Evolutionary conservation across 2,888 invertebrate genomes (phyloP), one percentile per base, ranked within the genome.

Genomic region (Orgyia antiqua): DNA sequence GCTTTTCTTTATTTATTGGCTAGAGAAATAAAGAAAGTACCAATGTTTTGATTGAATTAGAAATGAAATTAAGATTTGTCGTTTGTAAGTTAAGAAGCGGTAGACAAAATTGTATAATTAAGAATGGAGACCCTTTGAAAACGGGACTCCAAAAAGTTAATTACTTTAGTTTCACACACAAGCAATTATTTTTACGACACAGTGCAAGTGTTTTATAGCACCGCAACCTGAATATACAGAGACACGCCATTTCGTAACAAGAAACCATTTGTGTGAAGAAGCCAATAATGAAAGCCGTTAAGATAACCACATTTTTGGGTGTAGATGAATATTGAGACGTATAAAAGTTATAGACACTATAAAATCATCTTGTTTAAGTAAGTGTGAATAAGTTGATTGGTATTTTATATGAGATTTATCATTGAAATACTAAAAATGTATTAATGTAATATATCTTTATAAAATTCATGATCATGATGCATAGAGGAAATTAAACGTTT

Each of bases 331-430:
- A 31, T 27, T 24, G 17, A 23, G 31, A 8, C 20, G 19, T 21
- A 27, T 31, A 31, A 20, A 32, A 23, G 27, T 29, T 26, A 33
- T 26, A 21, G 29, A 4, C 17, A 12, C 10, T 21, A 29, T 29
- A 29, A 29, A 27, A 20, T 17, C 13, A 8, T 26, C 25, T 33
- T 29, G 28, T 20, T 33, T 21, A 33, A 29, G 17, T 29, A 26
- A 33, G 25, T 33, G 33, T 33, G 26, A 33, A 29, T 25, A 25
- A 25, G 12, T 21, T 33, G 21, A 33, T 33, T 29, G 33, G 15
- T 24, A 8, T n/a, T 25, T 29, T 25, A 33, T 29, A 25, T 9
- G 24, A 10, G 17, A 10, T 33, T 33, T 25, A 33, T 25, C 10
- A 29, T 24, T 29, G 9, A n/a, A 9, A 10, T 4, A 33, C 28